These are phyloP conservation scores for Beris morrisii DNA, from an alignment of 2,888 invertebrate species.

Conservation along the genomic window DNA sequence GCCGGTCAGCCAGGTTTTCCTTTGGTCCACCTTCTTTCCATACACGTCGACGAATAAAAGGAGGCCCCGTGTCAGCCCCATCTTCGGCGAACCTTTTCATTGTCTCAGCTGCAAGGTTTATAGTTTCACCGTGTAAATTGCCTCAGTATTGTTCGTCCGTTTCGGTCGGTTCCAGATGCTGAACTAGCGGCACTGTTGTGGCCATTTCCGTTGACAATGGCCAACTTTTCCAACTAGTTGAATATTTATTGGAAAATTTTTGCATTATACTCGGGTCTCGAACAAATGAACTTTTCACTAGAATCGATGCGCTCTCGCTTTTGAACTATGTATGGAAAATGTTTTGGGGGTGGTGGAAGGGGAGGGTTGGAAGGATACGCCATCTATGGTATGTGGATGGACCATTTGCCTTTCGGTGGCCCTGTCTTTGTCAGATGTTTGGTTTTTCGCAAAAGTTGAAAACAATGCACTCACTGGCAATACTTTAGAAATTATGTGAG, in stretches of 20 bases:
- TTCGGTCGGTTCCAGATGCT: not conserved
- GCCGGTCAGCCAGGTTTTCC: too few species aligned
- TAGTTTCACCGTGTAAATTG: slow-evolving; percentile 6
- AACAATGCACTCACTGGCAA: slow-evolving; percentile 9
- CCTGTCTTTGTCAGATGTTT: slow-evolving; percentile 24
- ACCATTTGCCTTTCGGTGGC: not conserved
- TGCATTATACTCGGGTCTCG: slow-evolving; percentile 26
- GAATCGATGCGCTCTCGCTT: slow-evolving; percentile 25
- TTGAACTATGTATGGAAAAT: not conserved
- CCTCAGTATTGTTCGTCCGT: slow-evolving; percentile 14
- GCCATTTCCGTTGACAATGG: slow-evolving; percentile 31
- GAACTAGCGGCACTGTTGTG: slow-evolving; percentile 2
- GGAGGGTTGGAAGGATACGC: too few species aligned
- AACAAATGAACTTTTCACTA: slow-evolving; percentile 31
- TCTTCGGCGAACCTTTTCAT: slow-evolving; percentile 14
- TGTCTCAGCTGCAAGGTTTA: slow-evolving; percentile 4
- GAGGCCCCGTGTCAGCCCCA: not conserved
- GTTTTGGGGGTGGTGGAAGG: not conserved
- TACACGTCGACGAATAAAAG: too few species aligned
- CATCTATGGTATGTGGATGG: slow-evolving; percentile 4
- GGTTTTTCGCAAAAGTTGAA: slow-evolving; percentile 17
- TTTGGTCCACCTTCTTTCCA: too few species aligned
- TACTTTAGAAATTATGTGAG: too few species aligned
- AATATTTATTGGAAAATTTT: slow-evolving; percentile 35
- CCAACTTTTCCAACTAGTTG: slow-evolving; percentile 34